These are phyloP conservation scores for Arge pagana DNA, from an alignment of 2,888 invertebrate genomes.

Conservation along the genomic window DNA sequence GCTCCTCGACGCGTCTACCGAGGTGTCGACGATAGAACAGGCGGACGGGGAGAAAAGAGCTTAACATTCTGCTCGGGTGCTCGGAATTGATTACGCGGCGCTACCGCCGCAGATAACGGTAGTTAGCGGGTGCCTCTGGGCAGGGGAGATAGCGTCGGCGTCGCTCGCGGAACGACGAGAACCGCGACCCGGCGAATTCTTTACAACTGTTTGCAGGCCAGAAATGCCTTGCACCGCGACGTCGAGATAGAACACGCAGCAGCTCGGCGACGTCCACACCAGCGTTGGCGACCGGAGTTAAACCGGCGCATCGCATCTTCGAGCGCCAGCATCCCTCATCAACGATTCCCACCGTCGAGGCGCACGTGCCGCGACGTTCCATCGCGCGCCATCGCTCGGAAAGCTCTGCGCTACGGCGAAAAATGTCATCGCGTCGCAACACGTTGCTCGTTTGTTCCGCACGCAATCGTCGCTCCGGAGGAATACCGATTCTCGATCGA, in stretches of 20 bases:
- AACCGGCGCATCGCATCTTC: too few relatives aligned
- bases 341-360: too few relatives aligned
- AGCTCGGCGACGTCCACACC: too few relatives aligned
- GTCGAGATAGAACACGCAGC: constrained; percentile 19
- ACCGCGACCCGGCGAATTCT: constrained; percentile 14
- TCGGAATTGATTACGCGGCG: constrained; percentile 16
- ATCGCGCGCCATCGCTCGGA: too few relatives aligned
- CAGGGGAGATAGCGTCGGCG: constrained; percentile 44
- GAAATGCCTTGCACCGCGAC: constrained; percentile 12
- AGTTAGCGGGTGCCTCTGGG: constrained; percentile 44
- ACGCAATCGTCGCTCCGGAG: too few relatives aligned
- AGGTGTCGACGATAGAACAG: not conserved
- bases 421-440: too few relatives aligned
- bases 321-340: too few relatives aligned
- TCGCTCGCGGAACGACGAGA: constrained; percentile 6
- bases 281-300: too few relatives aligned
- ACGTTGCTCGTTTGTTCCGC: too few relatives aligned
- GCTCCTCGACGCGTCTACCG: not conserved
- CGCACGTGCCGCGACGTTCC: too few relatives aligned
- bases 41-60: constrained; percentile 2
- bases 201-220: constrained; percentile 21
- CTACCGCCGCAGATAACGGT: constrained; percentile 41
- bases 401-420: too few relatives aligned
- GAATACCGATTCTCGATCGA: too few relatives aligned
- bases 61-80: constrained; percentile 12